These are phyloP conservation scores for Drosophila anomalata DNA, from an alignment of 2,888 invertebrate species.

Conservation along the genomic window DNA sequence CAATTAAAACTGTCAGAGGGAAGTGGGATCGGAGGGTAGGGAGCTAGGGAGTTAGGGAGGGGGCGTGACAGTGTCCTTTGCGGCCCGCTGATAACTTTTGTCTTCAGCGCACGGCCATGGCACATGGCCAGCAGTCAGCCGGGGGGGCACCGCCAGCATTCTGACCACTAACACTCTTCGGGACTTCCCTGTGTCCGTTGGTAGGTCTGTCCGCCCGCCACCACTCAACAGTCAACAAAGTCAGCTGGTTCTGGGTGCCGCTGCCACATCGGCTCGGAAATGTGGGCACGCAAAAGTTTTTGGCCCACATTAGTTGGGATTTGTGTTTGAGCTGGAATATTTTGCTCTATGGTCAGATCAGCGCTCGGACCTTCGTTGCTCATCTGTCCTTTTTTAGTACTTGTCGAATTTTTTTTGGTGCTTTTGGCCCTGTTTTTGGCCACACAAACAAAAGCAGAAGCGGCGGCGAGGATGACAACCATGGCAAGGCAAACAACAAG, in stretches of 20 bases:
- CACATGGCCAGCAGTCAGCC: slow-evolving; percentile 59
- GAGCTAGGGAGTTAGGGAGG: slow-evolving; percentile 2
- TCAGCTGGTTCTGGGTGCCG: slow-evolving; percentile 59
- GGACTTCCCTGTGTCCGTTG: slow-evolving; percentile 5
- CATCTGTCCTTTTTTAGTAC: slow-evolving; percentile 26
- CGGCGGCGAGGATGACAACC: slow-evolving; percentile 44
- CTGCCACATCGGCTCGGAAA: slow-evolving; percentile 15
- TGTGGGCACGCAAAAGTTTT: slow-evolving; percentile 66
- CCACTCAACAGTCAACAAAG: slow-evolving; percentile 75
- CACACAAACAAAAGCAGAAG: slow-evolving; percentile 54
- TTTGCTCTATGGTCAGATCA: slow-evolving; percentile 66
- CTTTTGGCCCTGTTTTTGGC: slow-evolving; percentile 15
- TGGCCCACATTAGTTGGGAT: slow-evolving; percentile 75
- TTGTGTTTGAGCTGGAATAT: slow-evolving; percentile 75
- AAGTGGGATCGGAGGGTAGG: slow-evolving; percentile 39
- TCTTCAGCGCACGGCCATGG: slow-evolving; percentile 50
- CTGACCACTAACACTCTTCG: slow-evolving; percentile 61
- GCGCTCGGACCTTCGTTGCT: slow-evolving; percentile 40
- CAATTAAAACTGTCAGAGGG: slow-evolving; percentile 76
- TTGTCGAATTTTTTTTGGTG: slow-evolving; percentile 39
- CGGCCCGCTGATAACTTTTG: slow-evolving; percentile 67
- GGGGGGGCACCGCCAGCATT: slow-evolving; percentile 69
- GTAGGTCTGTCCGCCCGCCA: slow-evolving; percentile 41
- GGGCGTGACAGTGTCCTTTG: slow-evolving; percentile 29
- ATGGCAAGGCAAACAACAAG: slow-evolving; percentile 69